phyloP scores from a whole-genome alignment of 2,113 vertebrate genomes.

The Lagopus leucura region DNA sequence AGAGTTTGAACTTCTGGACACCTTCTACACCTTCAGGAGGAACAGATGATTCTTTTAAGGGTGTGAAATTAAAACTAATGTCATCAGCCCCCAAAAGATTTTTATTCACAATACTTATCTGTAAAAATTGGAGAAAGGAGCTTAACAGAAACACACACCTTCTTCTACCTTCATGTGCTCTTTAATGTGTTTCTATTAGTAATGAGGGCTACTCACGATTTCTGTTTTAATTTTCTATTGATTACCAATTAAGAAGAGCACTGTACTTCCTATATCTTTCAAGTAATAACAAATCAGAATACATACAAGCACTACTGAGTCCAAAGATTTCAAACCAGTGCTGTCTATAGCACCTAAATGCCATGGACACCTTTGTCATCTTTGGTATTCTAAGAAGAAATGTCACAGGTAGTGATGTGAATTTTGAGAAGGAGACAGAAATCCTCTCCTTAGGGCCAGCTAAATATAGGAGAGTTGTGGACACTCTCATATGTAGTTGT shows the following conservation, averaged over 20 bases:
- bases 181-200: background rate
- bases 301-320: background rate
- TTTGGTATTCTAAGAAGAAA: constrained; percentile 17
- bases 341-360: constrained; percentile 63
- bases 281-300: background rate
- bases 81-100: background rate
- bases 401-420: background rate
- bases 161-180: background rate
- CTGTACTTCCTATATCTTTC: background rate
- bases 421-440: background rate
- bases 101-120: background rate
- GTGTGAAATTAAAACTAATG: background rate
- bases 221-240: background rate
- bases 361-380: constrained; percentile 70
- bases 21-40: background rate
- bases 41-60: background rate
- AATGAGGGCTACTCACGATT: background rate
- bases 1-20: background rate
- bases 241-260: background rate
- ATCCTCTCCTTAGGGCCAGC: background rate
- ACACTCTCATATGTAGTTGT: background rate
- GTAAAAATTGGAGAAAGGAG: background rate
- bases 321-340: background rate
- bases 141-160: background rate
- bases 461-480: background rate